Conservation (phyloP, 2,888 invertebrate genomes). For the Cybosia mesomella region DNA sequence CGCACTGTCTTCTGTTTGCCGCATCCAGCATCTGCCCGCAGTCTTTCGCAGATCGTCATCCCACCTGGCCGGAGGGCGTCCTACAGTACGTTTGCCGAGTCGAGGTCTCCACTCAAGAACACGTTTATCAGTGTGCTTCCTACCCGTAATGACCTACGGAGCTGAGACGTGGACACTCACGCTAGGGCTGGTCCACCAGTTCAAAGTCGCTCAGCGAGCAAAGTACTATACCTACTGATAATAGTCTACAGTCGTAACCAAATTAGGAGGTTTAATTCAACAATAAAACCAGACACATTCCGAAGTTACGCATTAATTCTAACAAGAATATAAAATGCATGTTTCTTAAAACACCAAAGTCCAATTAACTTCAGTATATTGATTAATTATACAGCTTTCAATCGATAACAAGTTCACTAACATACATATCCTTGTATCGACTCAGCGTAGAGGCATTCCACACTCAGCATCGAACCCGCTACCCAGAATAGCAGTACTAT, state of each 20-base stretch:
- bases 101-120: too few relatives aligned
- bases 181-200: too few relatives aligned
- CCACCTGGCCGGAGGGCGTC: too few relatives aligned
- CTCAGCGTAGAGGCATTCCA: constrained; percentile 46
- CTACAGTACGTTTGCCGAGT: too few relatives aligned
- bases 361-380: not conserved
- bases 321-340: not conserved
- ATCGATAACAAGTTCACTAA: constrained; percentile 8
- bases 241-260: not conserved
- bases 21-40: too few relatives aligned
- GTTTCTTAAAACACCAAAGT: not conserved
- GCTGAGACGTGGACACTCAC: too few relatives aligned
- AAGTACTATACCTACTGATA: not conserved
- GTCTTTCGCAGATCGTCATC: too few relatives aligned
- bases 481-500: constrained; percentile 57
- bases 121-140: too few relatives aligned
- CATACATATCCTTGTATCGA: constrained; percentile 33
- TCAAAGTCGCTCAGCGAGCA: too few relatives aligned
- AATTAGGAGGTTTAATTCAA: not conserved
- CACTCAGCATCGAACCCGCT: constrained; percentile 51
- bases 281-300: not conserved
- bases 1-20: too few relatives aligned
- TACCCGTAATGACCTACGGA: too few relatives aligned
- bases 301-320: not conserved
- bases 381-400: constrained; percentile 1